Evolutionary conservation across 2,113 vertebrate species (phyloP), one percentile per base, ranked within the genome.

Genomic region (Thunnus thynnus): DNA sequence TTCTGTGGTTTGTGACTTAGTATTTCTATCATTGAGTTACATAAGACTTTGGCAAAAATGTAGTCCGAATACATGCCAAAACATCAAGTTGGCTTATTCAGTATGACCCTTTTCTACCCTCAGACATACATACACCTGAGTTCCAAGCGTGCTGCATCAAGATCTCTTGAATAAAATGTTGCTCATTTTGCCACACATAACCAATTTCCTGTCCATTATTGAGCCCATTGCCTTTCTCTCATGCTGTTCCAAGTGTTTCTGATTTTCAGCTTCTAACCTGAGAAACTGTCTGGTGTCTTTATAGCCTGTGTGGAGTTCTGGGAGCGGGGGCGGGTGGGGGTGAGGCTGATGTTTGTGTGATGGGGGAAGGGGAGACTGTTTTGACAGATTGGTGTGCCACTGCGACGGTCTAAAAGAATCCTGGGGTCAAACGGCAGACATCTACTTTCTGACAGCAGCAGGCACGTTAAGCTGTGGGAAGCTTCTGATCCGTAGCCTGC

Each of bases 311-410:
- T 32, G 62, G 46, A 5, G 32, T 52, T 64, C 13, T 22, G 44
- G 22, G 61, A 50, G 27, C 1, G 36, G 36, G 6, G 32, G 3
- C 1, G 32, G 22, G 22, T 22, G 22, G 74, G 71, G 36, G 57
- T 27, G 74, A 20, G 57, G 58, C 47, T 77, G 77, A 58, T 78
- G 83, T 82, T 68, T 80, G 83, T 78, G 76, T 72, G 86, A 90
- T 3, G 44, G 77, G 58, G 54, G 62, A 63, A 66, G 80, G 72
- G 84, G 88, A 82, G 68, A 66, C 52, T 70, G 83, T 68, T 89
- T 90, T 94, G 91, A 93, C 88, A 90, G 93, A 92, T 90, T 76
- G 78, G 72, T 84, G 72, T 62, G 71, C 64, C 62, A 55, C 80
- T 62, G 58, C 76, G 88, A 84, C 47, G 30, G 73, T 76, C 84